These are phyloP conservation scores for Drosophila flavopinicola DNA, from an alignment of 2,888 invertebrate species.

Conservation along the genomic window DNA sequence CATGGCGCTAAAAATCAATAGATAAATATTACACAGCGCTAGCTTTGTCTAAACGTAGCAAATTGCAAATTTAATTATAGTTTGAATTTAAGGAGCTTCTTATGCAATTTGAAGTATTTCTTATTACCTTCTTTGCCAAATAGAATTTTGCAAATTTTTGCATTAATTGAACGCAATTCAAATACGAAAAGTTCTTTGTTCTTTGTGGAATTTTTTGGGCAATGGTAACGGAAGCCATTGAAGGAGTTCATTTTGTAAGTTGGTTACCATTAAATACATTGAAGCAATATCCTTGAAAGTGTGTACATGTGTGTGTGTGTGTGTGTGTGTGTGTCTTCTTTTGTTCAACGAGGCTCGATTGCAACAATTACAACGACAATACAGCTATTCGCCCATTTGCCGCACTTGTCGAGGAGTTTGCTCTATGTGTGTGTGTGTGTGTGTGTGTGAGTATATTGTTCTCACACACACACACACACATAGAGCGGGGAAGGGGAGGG, in stretches of 20 bases:
- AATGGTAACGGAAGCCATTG: too few species aligned
- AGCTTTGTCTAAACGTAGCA: too few species aligned
- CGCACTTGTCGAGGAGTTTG: conserved; percentile 44
- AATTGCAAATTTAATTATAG: too few species aligned
- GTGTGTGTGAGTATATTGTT: conserved; percentile 6
- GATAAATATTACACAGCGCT: too few species aligned
- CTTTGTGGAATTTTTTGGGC: too few species aligned
- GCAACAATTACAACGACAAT: conserved; percentile 73
- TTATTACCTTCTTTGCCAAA: too few species aligned
- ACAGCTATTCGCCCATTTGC: conserved; percentile 55
- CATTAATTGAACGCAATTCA: too few species aligned
- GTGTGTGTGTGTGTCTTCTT: conserved; percentile 23
- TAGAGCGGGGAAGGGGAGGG: background rate
- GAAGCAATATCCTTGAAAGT: conserved; percentile 3
- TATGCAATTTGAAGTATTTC: too few species aligned
- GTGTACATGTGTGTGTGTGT: conserved; percentile 7
- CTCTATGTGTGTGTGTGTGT: background rate
- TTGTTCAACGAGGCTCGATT: conserved; percentile 56
- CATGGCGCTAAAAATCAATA: background rate
- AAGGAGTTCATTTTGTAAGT: conserved; percentile 4
- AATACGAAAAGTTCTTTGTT: too few species aligned
- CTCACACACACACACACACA: conserved; percentile 22
- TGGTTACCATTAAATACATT: conserved; percentile 25
- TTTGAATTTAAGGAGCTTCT: too few species aligned
- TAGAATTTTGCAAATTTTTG: too few species aligned